Percentiles rank a stretch among this genome's conserved stretches.
Conservation (phyloP, 1,140 invertebrate species). For the Triops cancriformis region DNA sequence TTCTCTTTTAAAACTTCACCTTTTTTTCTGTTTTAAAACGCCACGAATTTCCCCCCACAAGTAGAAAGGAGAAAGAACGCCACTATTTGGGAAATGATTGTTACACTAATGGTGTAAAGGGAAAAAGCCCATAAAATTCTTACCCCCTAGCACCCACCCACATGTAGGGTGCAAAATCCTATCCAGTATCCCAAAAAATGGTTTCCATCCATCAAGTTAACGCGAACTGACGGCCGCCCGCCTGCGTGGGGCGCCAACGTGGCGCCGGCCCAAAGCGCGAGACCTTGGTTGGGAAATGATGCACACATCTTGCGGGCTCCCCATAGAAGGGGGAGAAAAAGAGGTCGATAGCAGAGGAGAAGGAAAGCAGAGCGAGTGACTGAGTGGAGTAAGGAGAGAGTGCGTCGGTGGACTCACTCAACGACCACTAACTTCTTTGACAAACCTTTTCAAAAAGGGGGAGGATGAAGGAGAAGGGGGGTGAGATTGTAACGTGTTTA, state of each 20-base stretch:
- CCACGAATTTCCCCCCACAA: too few relatives aligned
- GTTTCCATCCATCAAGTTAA: constrained; percentile 6
- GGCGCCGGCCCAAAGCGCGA: background rate
- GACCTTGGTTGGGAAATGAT: background rate
- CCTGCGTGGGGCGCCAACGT: background rate
- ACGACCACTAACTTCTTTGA: background rate
- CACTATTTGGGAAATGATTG: background rate
- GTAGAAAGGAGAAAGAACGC: background rate
- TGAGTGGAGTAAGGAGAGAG: too few relatives aligned
- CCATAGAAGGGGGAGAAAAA: background rate
- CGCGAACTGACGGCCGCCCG: background rate
- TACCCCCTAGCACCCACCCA: background rate
- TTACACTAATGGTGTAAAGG: background rate
- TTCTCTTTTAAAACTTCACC: background rate
- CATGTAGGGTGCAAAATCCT: constrained; percentile 2
- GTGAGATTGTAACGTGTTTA: background rate
- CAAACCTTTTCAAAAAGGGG: background rate
- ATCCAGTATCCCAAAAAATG: background rate
- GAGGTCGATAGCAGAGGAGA: background rate
- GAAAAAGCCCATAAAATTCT: background rate
- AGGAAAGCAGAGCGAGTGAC: too few relatives aligned
- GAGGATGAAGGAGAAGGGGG: background rate
- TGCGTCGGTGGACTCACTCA: background rate
- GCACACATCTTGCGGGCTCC: background rate
- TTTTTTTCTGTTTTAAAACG: too few relatives aligned